Base-by-base conservation (phyloP, 2,888 invertebrate genomes). In the Ischnus inquisitorius region DNA sequence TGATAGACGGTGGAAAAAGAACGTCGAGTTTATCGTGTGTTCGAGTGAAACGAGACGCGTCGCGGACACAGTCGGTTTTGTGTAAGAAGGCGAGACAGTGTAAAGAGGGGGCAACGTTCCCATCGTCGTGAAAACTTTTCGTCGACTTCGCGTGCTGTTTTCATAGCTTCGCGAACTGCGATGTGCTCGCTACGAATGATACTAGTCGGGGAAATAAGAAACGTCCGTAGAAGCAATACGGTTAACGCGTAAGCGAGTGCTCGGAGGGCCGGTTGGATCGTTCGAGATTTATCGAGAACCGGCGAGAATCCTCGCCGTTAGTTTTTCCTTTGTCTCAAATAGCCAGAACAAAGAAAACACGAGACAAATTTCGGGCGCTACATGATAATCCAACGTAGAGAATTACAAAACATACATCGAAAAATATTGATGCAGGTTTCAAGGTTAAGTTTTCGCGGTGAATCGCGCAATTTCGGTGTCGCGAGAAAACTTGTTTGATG, bases 101-200 rank as follows among this genome's bases (percentile, higher is more conserved):
- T 60, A 1, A 14, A 34, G 28, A 28, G 34, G n/a, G 46, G 39
- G 28, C 34, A 78, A 78, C 16, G 68, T 69, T 60, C 22, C 3
- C 46, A 68, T 48, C 19, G 16, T n/a, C 16, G 4, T 6, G 14
- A 74, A 65, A 41, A 39, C 16, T 28, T 46, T n/a, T 25, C 28
- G 8, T 46, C n/a, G 16, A 34, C 48, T 46, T 28, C 8, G 34
- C 34, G 34, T 34, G 64, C 16, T 34, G 28, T 48, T 28, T n/a
- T 68, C 48, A 16, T 16, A 16, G 34, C 34, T 10, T 48, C 19
- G 34, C 10, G 10, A 54, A 54, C 10, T 54, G 10, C 51, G 51
- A 19, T 51, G 16, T 51, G 51, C 51, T 34, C 34, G 34, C 8
- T 16, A 8, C 19, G 51, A 16, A 51, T 46, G 14, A 14, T 12